Base-by-base conservation (phyloP, 2,797 vertebrate species). In the Lepus townsendii region DNA sequence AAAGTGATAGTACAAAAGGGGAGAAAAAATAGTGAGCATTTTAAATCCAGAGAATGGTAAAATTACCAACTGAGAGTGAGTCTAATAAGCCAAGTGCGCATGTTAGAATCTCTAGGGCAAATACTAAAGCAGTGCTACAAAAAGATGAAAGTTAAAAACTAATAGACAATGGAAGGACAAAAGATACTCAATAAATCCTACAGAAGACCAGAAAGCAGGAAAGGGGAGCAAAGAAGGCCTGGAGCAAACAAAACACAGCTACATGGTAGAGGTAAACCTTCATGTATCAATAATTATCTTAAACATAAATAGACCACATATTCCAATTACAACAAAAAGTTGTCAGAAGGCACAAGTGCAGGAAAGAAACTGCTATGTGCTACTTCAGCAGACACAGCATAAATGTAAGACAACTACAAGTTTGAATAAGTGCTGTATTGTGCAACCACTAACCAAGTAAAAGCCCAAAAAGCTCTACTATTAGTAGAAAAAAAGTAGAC, bases 21-120 rank as follows among this genome's bases (percentile, higher is more conserved):
- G 20, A 27, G 35, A 12, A 20, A 69, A 72, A 94, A 52, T 78
- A 83, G 16, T 13, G 16, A 93, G 16, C 11, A 35, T 79, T 72
- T 52, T 75, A 95, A 69, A 69, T 87, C 42, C 27, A 47, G 68
- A 35, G 57, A 93, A 62, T 60, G 32, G 47, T 63, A 84, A 95
- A 84, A 75, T 35, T 66, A 62, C 14, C 24, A 24, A 66, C 54
- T 93, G 66, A 63, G 66, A 73, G 30, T 68, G 54, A 52, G 27
- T 65, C 38, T 42, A 69, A 68, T 72, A 68, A 87, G 47, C 83
- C 47, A 92, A 78, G 14, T 32, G 77, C 52, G 10, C 27, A 42
- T 76, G 57, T 69, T 75, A 27, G 12, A 63, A 47, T 96, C 68
- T 96, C 42, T 88, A 84, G 35, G n/a, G 32, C 26, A 82, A 52